Percentiles rank a stretch among this genome's conserved stretches.
Evolutionary conservation across 2,113 vertebrate species (phyloP).

Genomic region (Eublepharis macularius): DNA sequence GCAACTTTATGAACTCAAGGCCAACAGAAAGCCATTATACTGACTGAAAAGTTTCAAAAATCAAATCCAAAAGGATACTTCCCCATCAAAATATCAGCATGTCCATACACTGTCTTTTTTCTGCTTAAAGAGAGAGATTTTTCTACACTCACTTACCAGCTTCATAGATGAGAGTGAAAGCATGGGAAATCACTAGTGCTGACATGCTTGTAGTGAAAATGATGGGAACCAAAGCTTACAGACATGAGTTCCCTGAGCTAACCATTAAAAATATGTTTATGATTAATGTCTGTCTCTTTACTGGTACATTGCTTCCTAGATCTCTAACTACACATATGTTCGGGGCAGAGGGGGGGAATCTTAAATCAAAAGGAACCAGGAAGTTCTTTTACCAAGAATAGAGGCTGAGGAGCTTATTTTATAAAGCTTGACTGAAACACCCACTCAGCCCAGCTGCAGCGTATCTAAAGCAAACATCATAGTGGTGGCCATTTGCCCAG

Average conservation of each 20-base stretch:
- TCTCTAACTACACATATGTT: neutral
- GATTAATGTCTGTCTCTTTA: neutral
- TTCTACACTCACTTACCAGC: slow-evolving; percentile 2
- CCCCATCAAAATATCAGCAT: neutral
- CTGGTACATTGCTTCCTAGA: neutral
- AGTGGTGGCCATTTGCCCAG: slow-evolving; percentile 61
- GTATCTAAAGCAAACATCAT: slow-evolving; percentile 50
- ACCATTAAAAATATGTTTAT: neutral
- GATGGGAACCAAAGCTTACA: neutral
- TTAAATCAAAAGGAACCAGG: slow-evolving; percentile 16
- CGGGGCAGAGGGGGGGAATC: neutral
- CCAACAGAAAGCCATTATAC: neutral
- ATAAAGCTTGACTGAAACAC: slow-evolving; percentile 26
- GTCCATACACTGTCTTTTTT: neutral
- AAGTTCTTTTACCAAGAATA: neutral
- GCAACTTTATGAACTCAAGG: neutral
- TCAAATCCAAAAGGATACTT: neutral
- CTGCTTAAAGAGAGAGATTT: neutral
- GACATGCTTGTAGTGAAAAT: neutral
- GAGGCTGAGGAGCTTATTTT: slow-evolving; percentile 33
- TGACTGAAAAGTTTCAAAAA: neutral
- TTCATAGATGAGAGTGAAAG: slow-evolving; percentile 2
- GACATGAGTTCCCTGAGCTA: neutral
- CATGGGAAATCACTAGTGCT: neutral
- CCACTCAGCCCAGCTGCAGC: slow-evolving; percentile 65